Evolutionary conservation across 2,888 invertebrate genomes (phyloP).

Genomic region (Zele albiditarsus): DNA sequence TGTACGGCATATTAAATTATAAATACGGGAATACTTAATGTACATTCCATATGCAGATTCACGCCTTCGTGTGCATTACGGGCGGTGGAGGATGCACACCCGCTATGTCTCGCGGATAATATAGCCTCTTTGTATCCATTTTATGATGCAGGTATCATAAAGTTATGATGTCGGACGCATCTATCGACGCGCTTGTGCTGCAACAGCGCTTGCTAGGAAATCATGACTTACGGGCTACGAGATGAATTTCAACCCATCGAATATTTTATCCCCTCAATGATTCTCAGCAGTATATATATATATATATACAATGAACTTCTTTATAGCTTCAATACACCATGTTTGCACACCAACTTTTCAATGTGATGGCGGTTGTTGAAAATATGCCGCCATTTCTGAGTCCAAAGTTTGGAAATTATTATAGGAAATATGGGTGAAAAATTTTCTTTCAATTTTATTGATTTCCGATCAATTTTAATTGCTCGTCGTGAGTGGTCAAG

Average conservation of each 20-base stretch:
- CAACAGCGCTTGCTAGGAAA: conserved; percentile 39
- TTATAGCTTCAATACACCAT: not conserved
- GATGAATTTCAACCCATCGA: conserved; percentile 34
- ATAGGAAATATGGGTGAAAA: too few relatives aligned
- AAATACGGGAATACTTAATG: conserved; percentile 69
- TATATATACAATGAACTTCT: not conserved
- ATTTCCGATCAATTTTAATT: too few relatives aligned
- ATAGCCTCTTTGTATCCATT: conserved; percentile 69
- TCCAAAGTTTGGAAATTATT: not conserved
- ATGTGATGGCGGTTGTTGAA: not conserved
- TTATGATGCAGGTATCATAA: conserved; percentile 66
- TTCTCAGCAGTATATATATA: not conserved
- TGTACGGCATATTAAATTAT: conserved; percentile 66
- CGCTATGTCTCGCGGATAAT: conserved; percentile 57
- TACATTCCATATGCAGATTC: conserved; percentile 71
- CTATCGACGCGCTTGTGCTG: conserved; percentile 34
- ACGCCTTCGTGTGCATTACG: conserved; percentile 59
- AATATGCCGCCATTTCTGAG: not conserved
- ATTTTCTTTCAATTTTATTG: too few relatives aligned
- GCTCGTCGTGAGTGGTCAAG: too few relatives aligned
- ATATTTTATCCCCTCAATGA: not conserved
- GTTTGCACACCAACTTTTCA: not conserved
- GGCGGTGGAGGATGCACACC: conserved; percentile 36
- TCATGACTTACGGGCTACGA: conserved; percentile 34
- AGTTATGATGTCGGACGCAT: conserved; percentile 53